Base-by-base conservation (phyloP, 1,140 invertebrate genomes). In the Olivierus martensii region DNA sequence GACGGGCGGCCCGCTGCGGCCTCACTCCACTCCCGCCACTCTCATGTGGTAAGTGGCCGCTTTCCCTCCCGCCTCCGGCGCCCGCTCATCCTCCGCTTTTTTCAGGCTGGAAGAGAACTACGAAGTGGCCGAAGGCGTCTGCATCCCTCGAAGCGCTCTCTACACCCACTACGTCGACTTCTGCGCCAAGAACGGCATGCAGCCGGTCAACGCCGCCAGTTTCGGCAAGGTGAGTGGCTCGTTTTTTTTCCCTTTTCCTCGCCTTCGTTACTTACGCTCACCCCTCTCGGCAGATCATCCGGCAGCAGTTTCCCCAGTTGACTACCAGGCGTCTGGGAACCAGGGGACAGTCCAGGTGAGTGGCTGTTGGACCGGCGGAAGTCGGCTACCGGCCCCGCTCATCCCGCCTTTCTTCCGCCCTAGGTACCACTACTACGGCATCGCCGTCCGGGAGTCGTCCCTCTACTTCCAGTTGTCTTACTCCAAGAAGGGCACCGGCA, bases 111-210 rank as follows among this genome's bases (percentile, higher is more conserved):
- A 76, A 51, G 71, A 75, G 49, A 77, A 77, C 60, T 77, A 77
- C 62, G 74, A 77, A 62, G 67, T 74, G 49, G 72, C 72, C 0
- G 75, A 77, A 46, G 74, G 75, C 3, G 75, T 77, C 0, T 77
- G 76, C 61, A 75, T 77, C 28, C 75, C 76, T 1, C 59, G 76
- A 35, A 75, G 71, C 59, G 71, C 73, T 3, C 63, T 77, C 36
- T 77, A 77, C 57, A 65, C 68, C 34, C 75, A 77, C 59, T 77
- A 77, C 61, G 67, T 74, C 17, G 72, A 76, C 53, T 77, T 74
- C 63, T 76, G 75, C 59, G 64, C 65, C 45, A 69, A 66, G 46
- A 70, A 70, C 46, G 65, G 67, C 50, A 69, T 71, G 38, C 70
- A 74, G 52, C 75, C 76, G 0, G 73, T 77, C 48, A 76, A 77